phyloP scores from a whole-genome alignment of 2,888 invertebrate genomes.

The Prenolepis imparis region DNA sequence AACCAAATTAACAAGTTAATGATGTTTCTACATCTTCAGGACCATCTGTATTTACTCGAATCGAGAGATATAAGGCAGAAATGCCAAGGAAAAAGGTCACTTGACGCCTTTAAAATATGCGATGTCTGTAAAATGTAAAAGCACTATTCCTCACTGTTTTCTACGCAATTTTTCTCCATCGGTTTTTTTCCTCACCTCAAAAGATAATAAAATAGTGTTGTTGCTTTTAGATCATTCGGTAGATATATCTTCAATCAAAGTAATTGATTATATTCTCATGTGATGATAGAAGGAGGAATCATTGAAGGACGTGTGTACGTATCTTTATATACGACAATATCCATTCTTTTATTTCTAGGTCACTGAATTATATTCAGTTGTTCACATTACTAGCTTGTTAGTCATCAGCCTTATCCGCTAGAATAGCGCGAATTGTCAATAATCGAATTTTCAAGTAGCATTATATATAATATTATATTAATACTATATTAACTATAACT shows the following conservation, averaged over 20 bases:
- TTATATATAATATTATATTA: neutral
- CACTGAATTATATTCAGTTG: conserved; percentile 14
- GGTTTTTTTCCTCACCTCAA: neutral
- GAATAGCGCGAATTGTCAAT: neutral
- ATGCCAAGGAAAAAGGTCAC: neutral
- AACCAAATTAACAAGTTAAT: neutral
- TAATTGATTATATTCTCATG: conserved; percentile 4
- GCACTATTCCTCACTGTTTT: neutral
- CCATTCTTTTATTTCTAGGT: conserved; percentile 43
- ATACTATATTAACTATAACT: neutral
- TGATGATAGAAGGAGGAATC: conserved; percentile 4
- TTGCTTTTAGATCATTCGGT: neutral
- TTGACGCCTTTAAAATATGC: neutral
- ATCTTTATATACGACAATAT: neutral
- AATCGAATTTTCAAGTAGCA: neutral
- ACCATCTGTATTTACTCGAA: conserved; percentile 69
- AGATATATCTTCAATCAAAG: neutral
- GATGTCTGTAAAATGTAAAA: neutral
- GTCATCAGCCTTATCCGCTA: neutral
- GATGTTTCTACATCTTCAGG: conserved; percentile 5
- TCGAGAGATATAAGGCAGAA: conserved; percentile 14
- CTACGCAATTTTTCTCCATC: neutral
- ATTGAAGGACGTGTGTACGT: conserved; percentile 19
- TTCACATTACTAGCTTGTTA: neutral
- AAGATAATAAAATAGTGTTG: neutral